phyloP scores from a whole-genome alignment of 35 echinoderm and acorn worm species.

The Apostichopus japonicus region DNA sequence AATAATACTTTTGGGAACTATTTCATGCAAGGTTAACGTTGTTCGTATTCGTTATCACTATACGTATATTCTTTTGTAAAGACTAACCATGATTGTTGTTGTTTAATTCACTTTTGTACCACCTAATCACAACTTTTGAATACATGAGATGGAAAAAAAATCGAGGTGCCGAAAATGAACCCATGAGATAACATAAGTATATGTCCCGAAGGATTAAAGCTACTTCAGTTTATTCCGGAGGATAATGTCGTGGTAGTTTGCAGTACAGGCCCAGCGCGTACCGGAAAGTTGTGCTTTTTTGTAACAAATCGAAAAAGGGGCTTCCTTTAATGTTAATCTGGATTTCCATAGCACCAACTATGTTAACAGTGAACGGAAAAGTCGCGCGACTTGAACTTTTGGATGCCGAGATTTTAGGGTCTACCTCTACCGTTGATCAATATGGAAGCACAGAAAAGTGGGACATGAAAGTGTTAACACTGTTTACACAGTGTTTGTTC shows the following conservation, averaged over 20 bases:
- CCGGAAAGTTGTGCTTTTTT: background rate
- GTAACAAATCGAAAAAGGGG: background rate
- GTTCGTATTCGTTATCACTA: too few relatives aligned
- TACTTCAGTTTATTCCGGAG: background rate
- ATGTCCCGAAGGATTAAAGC: background rate
- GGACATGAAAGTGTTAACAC: background rate
- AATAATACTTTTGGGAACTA: too few relatives aligned
- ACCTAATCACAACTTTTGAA: too few relatives aligned
- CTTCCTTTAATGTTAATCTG: background rate
- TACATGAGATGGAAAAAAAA: too few relatives aligned
- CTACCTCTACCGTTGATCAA: constrained; percentile 6
- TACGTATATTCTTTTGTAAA: too few relatives aligned
- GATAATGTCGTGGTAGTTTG: background rate
- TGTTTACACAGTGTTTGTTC: background rate
- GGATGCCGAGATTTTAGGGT: constrained; percentile 13
- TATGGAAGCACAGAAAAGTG: background rate
- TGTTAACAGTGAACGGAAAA: background rate
- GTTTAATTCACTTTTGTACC: too few relatives aligned
- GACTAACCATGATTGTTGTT: too few relatives aligned
- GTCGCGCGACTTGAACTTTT: background rate
- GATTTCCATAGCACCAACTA: background rate
- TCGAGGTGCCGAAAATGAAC: background rate
- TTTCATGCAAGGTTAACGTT: too few relatives aligned
- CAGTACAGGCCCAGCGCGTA: background rate
- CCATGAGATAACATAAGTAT: background rate